Base-by-base conservation (phyloP, 2,888 invertebrate species). In the Hirudinaria manillensis region DNA sequence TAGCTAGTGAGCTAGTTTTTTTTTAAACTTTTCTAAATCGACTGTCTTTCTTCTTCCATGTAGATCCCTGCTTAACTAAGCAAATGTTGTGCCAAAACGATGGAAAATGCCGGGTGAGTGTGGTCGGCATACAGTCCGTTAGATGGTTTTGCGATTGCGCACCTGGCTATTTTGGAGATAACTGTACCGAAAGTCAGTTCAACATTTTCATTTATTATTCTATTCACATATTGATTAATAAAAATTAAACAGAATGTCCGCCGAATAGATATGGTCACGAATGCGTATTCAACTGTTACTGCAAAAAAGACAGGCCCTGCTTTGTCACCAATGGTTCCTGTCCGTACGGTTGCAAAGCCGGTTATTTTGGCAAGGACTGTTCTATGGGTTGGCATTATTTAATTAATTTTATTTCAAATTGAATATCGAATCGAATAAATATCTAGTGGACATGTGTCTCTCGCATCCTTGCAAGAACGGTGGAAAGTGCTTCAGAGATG, bases 391-490 rank as follows among this genome's bases (percentile, higher is more conserved):
- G 36, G 65, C 61, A 3, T 6, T 1, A 10, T 45, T 45, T 4
- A 16, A 6, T 10, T 38, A 38, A 45, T 16, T 66, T 24, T 66
- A 27, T n/a, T 24, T 53, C 16, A 19, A 21, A 19, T 13, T 21
- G 53, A 19, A 21, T 53, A 21, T 53, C 16, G 16, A 53, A 19
- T n/a, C n/a, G n/a, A n/a, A n/a, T n/a, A n/a, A n/a, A 68, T 36
- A 36, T 6, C 92, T 94, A 86, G 92, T 94, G 80, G 90, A 94
- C 86, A 94, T 94, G 85, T 94, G 94, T 84, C 86, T 88, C 74
- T 88, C 90, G 73, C 87, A 88, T 83, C 92, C 92, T 0, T 95
- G 94, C 84, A 85, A 87, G 65, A 90, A 93, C 87, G 92, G 91
- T 3, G 93, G 81, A 24, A 77, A 27, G 16, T 77, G 77, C 61